Base-by-base conservation (phyloP, 2,888 invertebrate genomes). In the Hemistola chrysoprasaria region DNA sequence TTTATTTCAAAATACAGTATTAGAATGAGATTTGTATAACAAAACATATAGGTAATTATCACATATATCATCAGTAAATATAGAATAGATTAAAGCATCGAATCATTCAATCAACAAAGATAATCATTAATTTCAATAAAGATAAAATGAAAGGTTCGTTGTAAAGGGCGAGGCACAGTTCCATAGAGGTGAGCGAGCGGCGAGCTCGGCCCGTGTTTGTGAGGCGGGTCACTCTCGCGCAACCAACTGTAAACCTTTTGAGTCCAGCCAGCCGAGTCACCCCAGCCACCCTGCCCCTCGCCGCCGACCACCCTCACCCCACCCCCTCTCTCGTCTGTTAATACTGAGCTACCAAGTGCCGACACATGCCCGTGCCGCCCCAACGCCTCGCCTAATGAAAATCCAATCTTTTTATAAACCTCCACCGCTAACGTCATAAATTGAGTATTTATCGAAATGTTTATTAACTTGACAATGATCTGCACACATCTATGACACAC, bases 181-280 rank as follows among this genome's bases (percentile, higher is more conserved):
- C 79, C 78, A 82, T 80, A 82, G 58, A 10, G 55, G 59, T 69
- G 65, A 71, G 64, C 78, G 59, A 57, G 48, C 59, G 53, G 55
- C 53, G 65, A 61, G 59, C 71, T 53, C 71, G 71, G 69, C 54
- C 69, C 67, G 68, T 82, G 87, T 86, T 87, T 86, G 85, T 79
- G 77, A 82, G 85, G 86, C 78, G 84, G 87, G 86, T 82, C 83
- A 86, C 87, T 88, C 87, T 76, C 71, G 86, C 86, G 87, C 87
- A 87, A 62, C 84, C 67, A 80, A 84, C 86, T 86, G 87, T 83
- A 80, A 88, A 88, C 77, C 84, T 87, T 87, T 88, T 78, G 85
- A 85, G 82, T 71, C 76, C 83, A 78, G 66, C 75, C 77, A 77
- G 72, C 76, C 79, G 70, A 66, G 69, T 65, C 70, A 51, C 72